A percentile compares a stretch with the other conserved stretches of the same genome.
Evolutionary conservation across 2,888 invertebrate genomes (phyloP).

Genomic region (Rhopalosiphum nymphaeae): DNA sequence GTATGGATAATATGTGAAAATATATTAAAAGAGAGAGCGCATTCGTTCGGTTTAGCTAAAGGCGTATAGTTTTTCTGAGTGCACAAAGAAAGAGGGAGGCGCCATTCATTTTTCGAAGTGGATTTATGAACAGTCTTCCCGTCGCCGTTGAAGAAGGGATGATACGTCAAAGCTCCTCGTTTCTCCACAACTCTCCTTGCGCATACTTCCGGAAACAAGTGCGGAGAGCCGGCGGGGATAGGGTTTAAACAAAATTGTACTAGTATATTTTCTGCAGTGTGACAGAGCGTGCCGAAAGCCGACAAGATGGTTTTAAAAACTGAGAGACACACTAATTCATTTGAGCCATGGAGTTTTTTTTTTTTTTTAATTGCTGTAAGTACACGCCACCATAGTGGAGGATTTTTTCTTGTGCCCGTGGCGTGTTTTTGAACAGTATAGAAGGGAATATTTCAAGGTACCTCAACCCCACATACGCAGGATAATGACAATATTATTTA

Average conservation of each 20-base stretch:
- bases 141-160: background rate
- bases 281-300: conserved; percentile 7
- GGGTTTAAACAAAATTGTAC: conserved; percentile 18
- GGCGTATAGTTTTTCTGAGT: background rate
- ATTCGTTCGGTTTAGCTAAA: background rate
- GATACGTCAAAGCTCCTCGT: background rate
- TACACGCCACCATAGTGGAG: background rate
- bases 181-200: background rate
- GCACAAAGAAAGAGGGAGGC: background rate
- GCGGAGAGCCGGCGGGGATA: background rate
- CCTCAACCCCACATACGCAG: background rate
- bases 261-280: background rate
- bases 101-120: conserved; percentile 49
- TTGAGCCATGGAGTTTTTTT: background rate
- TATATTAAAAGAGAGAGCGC: background rate
- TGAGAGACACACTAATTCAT: conserved; percentile 27
- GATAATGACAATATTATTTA: background rate
- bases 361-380: background rate
- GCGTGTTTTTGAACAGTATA: background rate
- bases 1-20: background rate
- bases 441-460: background rate
- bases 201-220: conserved; percentile 1
- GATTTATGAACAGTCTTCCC: conserved; percentile 52
- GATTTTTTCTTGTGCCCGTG: background rate
- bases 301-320: background rate